A percentile compares a stretch with the other conserved stretches of the same genome.
Conservation (phyloP, 1,140 invertebrate genomes). For the Macrostomum lignano region DNA sequence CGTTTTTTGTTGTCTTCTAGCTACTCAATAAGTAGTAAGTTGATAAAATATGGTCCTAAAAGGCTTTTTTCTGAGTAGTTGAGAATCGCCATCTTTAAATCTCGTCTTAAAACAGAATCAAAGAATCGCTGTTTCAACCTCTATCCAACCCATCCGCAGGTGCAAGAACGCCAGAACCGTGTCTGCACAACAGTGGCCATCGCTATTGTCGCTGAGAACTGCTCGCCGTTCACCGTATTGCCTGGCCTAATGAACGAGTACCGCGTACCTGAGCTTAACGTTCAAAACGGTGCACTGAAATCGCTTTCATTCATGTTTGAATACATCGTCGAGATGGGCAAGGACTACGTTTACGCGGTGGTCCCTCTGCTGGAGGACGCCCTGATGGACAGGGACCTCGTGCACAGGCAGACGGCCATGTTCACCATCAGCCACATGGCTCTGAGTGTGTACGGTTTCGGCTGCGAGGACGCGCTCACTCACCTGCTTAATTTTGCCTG, state of each 20-base stretch:
- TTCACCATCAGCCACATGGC: constrained; percentile 97
- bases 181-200: constrained; percentile 98
- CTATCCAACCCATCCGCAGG: too few relatives aligned
- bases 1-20: too few relatives aligned
- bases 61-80: too few relatives aligned
- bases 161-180: constrained; percentile 92
- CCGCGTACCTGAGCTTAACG: constrained; percentile 85
- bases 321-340: constrained; percentile 99
- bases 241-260: constrained; percentile 95
- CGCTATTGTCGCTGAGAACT: constrained; percentile 95
- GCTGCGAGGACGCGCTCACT: constrained; percentile 83
- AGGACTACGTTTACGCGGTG: constrained; percentile 98
- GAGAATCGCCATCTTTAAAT: too few relatives aligned
- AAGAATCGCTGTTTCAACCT: too few relatives aligned
- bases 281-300: constrained; percentile 94
- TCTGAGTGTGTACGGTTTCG: constrained; percentile 86
- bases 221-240: constrained; percentile 91
- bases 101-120: too few relatives aligned
- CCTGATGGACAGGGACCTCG: constrained; percentile 91
- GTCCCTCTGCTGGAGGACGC: constrained; percentile 92
- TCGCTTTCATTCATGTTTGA: constrained; percentile 93
- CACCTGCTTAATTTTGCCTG: constrained; percentile 94
- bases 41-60: too few relatives aligned
- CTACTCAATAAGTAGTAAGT: too few relatives aligned
- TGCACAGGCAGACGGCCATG: constrained; percentile 91